Percentiles rank a stretch among this genome's conserved stretches.
Evolutionary conservation across 2,113 vertebrate genomes (phyloP).

Genomic region (Brachyhypopomus gauderio): DNA sequence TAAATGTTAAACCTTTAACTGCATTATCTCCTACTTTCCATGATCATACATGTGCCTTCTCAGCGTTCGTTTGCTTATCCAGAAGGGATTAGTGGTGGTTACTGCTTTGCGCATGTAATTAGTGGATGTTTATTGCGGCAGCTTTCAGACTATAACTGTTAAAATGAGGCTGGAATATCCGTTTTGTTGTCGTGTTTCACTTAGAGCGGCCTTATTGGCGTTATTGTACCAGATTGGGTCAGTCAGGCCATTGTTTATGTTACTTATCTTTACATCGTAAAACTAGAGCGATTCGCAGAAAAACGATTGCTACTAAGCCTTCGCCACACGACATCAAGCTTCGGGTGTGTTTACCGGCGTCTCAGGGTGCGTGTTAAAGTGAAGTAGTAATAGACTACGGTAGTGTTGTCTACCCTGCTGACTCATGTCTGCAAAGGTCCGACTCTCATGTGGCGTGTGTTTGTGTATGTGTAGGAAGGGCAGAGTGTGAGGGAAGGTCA

Average conservation of each 20-base stretch:
- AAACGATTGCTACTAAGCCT: background rate
- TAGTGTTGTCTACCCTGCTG: background rate
- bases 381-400: too few relatives aligned
- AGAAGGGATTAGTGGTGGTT: background rate
- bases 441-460: background rate
- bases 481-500: background rate
- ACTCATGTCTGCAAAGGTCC: background rate
- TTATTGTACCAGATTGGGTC: background rate
- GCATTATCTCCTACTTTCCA: background rate
- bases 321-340: background rate
- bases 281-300: background rate
- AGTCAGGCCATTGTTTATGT: background rate
- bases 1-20: background rate
- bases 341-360: background rate
- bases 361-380: background rate
- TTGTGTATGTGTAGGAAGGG: background rate
- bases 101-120: background rate
- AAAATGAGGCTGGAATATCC: background rate
- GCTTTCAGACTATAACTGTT: background rate
- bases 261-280: background rate
- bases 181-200: too few relatives aligned
- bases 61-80: background rate
- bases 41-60: background rate
- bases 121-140: background rate
- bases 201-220: background rate